These are phyloP conservation scores for Argyresthia albistria DNA, from an alignment of 2,888 invertebrate genomes.

Conservation along the genomic window DNA sequence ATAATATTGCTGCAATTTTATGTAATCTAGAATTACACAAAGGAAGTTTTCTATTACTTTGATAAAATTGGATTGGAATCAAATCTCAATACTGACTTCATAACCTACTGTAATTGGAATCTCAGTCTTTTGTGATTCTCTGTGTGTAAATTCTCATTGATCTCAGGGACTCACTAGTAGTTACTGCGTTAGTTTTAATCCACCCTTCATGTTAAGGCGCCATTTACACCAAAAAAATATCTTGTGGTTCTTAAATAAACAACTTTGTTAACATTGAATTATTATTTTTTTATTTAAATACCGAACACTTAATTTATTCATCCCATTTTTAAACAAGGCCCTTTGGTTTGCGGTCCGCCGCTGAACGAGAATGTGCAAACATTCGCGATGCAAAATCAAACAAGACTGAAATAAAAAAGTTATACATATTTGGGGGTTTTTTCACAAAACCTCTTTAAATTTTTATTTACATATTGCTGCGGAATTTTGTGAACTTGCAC, in stretches of 20 bases:
- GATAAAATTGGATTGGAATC: no score
- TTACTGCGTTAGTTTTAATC: not conserved
- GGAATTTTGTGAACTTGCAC: no score
- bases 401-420: no score
- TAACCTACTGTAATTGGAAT: no score
- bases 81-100: no score
- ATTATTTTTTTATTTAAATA: not conserved
- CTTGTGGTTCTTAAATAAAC: not conserved
- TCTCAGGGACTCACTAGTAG: no score
- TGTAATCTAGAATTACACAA: not conserved
- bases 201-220: not conserved
- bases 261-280: not conserved
- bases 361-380: slow-evolving; percentile 4
- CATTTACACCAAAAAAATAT: not conserved
- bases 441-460: not conserved
- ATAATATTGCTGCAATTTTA: not conserved
- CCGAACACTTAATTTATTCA: slow-evolving; percentile 3
- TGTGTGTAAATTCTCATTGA: no score
- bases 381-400: not conserved
- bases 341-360: not conserved
- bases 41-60: not conserved
- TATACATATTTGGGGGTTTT: not conserved
- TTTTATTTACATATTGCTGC: not conserved
- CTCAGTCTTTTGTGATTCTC: no score
- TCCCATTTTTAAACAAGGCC: slow-evolving; percentile 3